Conservation (phyloP, 2,888 invertebrate genomes). For the Ormyrus labotus region DNA sequence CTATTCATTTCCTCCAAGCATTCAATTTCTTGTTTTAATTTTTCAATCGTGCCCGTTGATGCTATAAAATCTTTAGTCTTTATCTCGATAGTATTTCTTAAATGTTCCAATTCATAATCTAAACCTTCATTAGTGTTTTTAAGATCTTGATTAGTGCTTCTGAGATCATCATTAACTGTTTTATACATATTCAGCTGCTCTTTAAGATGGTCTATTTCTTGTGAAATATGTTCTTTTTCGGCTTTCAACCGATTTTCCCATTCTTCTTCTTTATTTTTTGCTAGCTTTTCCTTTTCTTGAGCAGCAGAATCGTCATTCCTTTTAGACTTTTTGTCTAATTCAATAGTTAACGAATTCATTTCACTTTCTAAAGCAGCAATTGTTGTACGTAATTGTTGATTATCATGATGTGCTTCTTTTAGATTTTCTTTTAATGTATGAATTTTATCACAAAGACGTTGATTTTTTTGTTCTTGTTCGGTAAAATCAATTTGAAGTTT, state of each 20-base stretch:
- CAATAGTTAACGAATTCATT: conserved; percentile 61
- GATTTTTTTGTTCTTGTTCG: conserved; percentile 58
- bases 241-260: conserved; percentile 60
- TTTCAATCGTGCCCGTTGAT: conserved; percentile 72
- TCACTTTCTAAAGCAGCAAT: conserved; percentile 65
- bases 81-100: conserved; percentile 70
- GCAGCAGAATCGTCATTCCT: no score
- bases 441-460: conserved; percentile 21
- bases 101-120: conserved; percentile 65
- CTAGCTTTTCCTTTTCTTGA: conserved; percentile 57
- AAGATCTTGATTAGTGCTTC: no score
- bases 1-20: no score
- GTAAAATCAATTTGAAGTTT: conserved; percentile 65
- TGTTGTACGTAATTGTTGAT: conserved; percentile 63
- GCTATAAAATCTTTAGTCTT: conserved; percentile 71
- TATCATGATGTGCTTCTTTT: conserved; percentile 64
- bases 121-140: conserved; percentile 60
- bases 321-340: conserved; percentile 33
- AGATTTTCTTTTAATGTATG: conserved; percentile 60
- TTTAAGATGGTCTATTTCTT: conserved; percentile 57
- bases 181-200: no score
- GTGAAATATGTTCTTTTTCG: conserved; percentile 61
- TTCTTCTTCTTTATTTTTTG: conserved; percentile 64
- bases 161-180: no score
- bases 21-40: conserved; percentile 62